Conservation (phyloP, 2,888 invertebrate genomes). For the Polylopha cassiicola region DNA sequence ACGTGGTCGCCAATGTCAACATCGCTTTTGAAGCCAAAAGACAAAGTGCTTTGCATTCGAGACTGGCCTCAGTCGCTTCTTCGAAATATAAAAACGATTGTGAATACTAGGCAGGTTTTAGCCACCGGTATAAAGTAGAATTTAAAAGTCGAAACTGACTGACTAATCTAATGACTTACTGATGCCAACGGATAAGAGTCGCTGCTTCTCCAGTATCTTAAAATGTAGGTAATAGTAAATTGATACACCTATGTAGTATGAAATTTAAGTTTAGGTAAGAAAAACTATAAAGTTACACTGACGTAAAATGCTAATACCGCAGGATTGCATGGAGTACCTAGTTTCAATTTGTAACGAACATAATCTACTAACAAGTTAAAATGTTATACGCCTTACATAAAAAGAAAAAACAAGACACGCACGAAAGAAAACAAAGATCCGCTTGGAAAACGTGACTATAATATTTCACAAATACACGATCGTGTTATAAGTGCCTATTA, state of each 20-base stretch:
- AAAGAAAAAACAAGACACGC: constrained; percentile 43
- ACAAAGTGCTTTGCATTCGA: constrained; percentile 50
- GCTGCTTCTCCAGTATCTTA: no score
- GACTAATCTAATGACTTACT: no score
- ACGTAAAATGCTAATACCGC: no score
- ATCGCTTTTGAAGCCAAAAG: constrained; percentile 27
- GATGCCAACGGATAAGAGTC: no score
- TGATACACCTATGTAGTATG: no score
- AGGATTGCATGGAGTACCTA: not conserved
- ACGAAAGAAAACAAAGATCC: constrained; percentile 58
- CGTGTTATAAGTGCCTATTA: constrained; percentile 32
- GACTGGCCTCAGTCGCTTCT: constrained; percentile 47
- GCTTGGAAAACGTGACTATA: constrained; percentile 54
- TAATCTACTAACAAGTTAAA: not conserved
- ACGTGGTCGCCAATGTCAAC: constrained; percentile 18
- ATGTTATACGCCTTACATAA: constrained; percentile 11
- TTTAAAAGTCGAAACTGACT: no score
- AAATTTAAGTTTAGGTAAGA: no score
- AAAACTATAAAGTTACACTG: no score
- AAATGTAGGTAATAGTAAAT: no score
- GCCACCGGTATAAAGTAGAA: not conserved
- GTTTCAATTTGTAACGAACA: not conserved
- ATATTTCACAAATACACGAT: constrained; percentile 39
- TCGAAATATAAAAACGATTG: constrained; percentile 53
- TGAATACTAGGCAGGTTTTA: constrained; percentile 18